Conservation (phyloP, 1,140 invertebrate genomes). For the Heliconius himera region DNA sequence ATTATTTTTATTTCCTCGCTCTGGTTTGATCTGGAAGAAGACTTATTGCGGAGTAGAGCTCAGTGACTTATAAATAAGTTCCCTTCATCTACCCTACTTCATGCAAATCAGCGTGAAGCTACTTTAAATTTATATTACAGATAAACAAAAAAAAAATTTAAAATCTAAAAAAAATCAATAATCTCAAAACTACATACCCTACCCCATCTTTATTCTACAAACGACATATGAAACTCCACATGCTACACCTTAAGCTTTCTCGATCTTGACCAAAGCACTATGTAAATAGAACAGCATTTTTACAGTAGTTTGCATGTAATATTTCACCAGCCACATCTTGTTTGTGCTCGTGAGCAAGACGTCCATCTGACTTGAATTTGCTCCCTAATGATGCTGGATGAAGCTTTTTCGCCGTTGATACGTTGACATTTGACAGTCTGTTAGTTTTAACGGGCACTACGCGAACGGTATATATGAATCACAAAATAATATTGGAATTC, state of each 20-base stretch:
- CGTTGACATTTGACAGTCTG: slow-evolving; percentile 19
- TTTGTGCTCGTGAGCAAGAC: slow-evolving; percentile 66
- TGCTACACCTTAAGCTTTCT: neutral
- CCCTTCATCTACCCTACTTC: no score
- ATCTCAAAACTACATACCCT: no score
- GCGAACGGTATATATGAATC: slow-evolving; percentile 5
- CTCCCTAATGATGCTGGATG: slow-evolving; percentile 59
- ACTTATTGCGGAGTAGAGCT: no score
- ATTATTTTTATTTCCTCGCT: no score
- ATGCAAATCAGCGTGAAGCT: no score
- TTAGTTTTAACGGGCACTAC: slow-evolving; percentile 10
- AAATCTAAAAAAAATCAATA: no score
- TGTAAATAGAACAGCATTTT: slow-evolving; percentile 65
- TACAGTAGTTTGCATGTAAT: slow-evolving; percentile 67
- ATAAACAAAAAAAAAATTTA: no score
- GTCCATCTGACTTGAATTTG: slow-evolving; percentile 53
- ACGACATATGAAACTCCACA: neutral
- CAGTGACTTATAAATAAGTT: no score
- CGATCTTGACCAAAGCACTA: slow-evolving; percentile 49
- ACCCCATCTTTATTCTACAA: no score
- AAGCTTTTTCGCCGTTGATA: slow-evolving; percentile 50
- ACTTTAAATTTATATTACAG: no score
- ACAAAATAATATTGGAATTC: neutral
- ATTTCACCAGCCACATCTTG: slow-evolving; percentile 63
- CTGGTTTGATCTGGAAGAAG: no score